Evolutionary conservation across 2,113 vertebrate genomes (phyloP).

Genomic region (Colistium nudipinnis): DNA sequence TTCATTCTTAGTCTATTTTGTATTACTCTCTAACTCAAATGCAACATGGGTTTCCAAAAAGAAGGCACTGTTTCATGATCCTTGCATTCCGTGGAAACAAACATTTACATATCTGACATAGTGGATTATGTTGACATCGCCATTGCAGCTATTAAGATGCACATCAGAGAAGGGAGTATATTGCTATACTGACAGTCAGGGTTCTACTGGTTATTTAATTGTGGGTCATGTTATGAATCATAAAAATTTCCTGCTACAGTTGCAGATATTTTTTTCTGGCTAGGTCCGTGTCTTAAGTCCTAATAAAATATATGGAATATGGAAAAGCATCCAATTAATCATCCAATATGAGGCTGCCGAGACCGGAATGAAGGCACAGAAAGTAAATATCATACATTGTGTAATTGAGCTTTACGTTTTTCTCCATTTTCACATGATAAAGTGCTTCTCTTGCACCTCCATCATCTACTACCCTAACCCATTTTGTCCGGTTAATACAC

Average conservation of each 20-base stretch:
- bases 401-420: neutral
- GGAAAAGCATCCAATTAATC: neutral
- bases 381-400: neutral
- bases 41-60: too few relatives aligned
- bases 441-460: too few relatives aligned
- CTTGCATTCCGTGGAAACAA: neutral
- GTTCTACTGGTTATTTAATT: conserved; percentile 9
- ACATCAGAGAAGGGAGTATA: conserved; percentile 12
- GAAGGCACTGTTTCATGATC: too few relatives aligned
- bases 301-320: neutral
- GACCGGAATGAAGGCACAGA: neutral
- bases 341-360: neutral
- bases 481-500: neutral
- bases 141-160: conserved; percentile 12
- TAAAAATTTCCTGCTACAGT: neutral
- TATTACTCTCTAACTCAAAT: too few relatives aligned
- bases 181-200: neutral
- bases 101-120: neutral
- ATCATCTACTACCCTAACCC: neutral
- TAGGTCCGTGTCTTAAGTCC: neutral
- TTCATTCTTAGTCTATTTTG: neutral
- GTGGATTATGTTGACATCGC: neutral
- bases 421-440: neutral
- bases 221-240: neutral
- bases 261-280: neutral